These are phyloP conservation scores for Beaufortia kweichowensis DNA, from an alignment of 2,113 vertebrate species.

Conservation along the genomic window DNA sequence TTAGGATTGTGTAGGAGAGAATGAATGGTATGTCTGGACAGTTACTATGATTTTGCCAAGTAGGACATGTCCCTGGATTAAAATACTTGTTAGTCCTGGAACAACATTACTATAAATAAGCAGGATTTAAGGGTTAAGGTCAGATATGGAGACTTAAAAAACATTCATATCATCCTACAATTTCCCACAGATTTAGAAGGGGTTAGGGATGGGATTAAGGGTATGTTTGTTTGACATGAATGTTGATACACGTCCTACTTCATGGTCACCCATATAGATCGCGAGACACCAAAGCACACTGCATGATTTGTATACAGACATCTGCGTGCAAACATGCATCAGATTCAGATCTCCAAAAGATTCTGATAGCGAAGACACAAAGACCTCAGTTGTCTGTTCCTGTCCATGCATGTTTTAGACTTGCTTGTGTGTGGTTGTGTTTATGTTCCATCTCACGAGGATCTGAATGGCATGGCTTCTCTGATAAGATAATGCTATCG, in stretches of 20 bases:
- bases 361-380: conserved; percentile 47
- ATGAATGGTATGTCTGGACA: neutral
- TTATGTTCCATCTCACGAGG: conserved; percentile 16
- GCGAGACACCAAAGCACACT: neutral
- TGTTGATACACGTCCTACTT: neutral
- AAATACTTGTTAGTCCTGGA: neutral
- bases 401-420: conserved; percentile 8
- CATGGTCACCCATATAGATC: neutral
- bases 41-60: neutral
- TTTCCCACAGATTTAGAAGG: too few species aligned
- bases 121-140: too few species aligned
- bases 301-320: conserved; percentile 25
- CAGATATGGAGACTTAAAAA: too few species aligned
- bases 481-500: conserved; percentile 30
- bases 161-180: too few species aligned
- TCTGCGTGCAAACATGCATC: conserved; percentile 42
- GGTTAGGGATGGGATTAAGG: neutral
- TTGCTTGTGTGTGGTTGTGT: conserved; percentile 3
- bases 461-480: conserved; percentile 2
- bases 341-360: conserved; percentile 51
- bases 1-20: conserved; percentile 7
- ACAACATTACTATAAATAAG: too few species aligned
- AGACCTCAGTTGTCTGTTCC: conserved; percentile 33
- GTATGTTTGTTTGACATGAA: neutral
- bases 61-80: neutral